These are phyloP conservation scores for Amphipoea lucens DNA, from an alignment of 2,888 invertebrate genomes.

Conservation along the genomic window DNA sequence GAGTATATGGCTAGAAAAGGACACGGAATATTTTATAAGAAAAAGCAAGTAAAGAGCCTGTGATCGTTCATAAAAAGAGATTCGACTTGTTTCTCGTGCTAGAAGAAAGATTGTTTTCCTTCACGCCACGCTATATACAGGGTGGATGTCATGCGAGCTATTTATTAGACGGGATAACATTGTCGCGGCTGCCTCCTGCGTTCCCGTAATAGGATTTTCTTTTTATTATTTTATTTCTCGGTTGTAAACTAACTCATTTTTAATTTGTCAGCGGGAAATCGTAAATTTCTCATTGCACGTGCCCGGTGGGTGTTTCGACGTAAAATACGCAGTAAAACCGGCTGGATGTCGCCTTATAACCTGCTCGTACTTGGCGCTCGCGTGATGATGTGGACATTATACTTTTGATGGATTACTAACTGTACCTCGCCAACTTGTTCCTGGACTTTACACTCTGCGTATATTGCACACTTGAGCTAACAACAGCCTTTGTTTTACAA, in stretches of 20 bases:
- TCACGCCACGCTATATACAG: conserved; percentile 79
- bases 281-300: conserved; percentile 85
- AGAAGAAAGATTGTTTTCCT: conserved; percentile 85
- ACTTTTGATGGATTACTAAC: conserved; percentile 75
- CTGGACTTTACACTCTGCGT: conserved; percentile 33
- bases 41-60: conserved; percentile 75
- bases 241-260: conserved; percentile 88
- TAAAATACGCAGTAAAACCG: conserved; percentile 83
- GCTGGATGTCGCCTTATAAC: conserved; percentile 75
- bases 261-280: conserved; percentile 86
- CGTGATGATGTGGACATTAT: conserved; percentile 68
- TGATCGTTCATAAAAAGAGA: conserved; percentile 84
- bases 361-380: conserved; percentile 67
- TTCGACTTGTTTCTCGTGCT: conserved; percentile 83
- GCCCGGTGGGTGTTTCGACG: conserved; percentile 74
- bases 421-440: conserved; percentile 63
- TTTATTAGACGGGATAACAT: conserved; percentile 88
- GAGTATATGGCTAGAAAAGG: conserved; percentile 73
- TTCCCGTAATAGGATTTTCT: conserved; percentile 84
- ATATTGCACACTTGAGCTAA: conserved; percentile 24
- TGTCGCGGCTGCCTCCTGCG: conserved; percentile 79
- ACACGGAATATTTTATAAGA: conserved; percentile 78
- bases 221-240: conserved; percentile 86
- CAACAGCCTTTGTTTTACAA: conserved; percentile 8
- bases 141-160: conserved; percentile 85